These are phyloP conservation scores for Hassar affinis DNA, from an alignment of 2,113 vertebrate species.

Conservation along the genomic window DNA sequence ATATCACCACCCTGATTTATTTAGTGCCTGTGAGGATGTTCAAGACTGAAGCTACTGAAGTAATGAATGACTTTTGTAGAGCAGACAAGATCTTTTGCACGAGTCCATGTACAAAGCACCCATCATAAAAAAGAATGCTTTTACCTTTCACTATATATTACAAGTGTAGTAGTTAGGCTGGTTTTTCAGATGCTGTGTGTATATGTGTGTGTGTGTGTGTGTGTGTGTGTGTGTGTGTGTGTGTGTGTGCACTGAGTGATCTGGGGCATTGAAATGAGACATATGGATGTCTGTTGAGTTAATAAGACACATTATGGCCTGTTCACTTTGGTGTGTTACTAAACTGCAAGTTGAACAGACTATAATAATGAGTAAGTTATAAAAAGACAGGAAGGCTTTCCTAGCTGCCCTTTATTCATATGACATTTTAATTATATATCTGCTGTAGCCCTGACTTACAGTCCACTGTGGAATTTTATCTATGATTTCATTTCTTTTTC, in stretches of 20 bases:
- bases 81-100: slow-evolving; percentile 18
- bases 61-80: slow-evolving; percentile 48
- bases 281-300: neutral
- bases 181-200: neutral
- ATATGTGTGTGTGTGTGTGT: slow-evolving; percentile 17
- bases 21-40: slow-evolving; percentile 35
- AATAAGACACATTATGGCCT: neutral
- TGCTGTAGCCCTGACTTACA: neutral
- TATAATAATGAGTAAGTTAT: neutral
- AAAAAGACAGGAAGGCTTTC: slow-evolving; percentile 1
- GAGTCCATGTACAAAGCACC: slow-evolving; percentile 48
- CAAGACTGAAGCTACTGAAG: slow-evolving; percentile 36
- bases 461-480: neutral
- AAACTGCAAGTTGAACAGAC: neutral
- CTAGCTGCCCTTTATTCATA: slow-evolving; percentile 1
- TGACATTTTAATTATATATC: slow-evolving; percentile 7
- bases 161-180: neutral
- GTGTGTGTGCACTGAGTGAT: slow-evolving; percentile 16
- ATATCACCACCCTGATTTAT: slow-evolving; percentile 46
- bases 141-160: neutral
- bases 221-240: slow-evolving; percentile 12
- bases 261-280: neutral
- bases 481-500: neutral
- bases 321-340: neutral
- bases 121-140: slow-evolving; percentile 38